Evolutionary conservation across 2,113 vertebrate genomes (phyloP), one percentile per base, ranked within the genome.

Genomic region (Sterna hirundo): DNA sequence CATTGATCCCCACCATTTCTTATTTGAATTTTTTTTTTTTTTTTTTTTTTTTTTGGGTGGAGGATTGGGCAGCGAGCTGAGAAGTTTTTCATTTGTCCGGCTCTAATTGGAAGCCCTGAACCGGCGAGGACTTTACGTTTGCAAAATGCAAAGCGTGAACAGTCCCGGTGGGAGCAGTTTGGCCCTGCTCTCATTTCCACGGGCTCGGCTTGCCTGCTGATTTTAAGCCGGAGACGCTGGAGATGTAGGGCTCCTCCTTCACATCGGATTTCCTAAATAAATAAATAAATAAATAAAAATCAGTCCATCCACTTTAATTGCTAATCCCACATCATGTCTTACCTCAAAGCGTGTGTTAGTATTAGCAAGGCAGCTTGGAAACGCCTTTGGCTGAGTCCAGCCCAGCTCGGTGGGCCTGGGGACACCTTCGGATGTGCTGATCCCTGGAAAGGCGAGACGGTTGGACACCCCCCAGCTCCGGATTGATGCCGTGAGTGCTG

Each of bases 51-150:
- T 25, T 60, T 16, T 62, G 11, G 10, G n/a, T 26, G 70, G 25
- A 84, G 47, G 87, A 54, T 13, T 83, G 86, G 83, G 68, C 83
- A 88, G 83, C 0, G 3, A 90, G 68, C 70, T 92, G 80, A 77
- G 54, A 54, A 80, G 68, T 15, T 78, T 92, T 69, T 83, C 70
- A 55, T 90, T 91, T 91, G 86, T 25, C 83, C 72, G 55, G 52
- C 74, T 91, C 65, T 95, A 93, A 94, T 51, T 93, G 90, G 93
- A 93, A 89, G 78, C 36, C 90, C 74, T 84, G 84, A 87, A 83
- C 82, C 26, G 0, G 13, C 0, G 4, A 78, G 68, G 36, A 55
- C 20, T 76, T 92, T 44, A 11, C n/a, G 49, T 78, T 79, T 75
- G 65, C 77, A 91, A 93, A 87, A 78, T 84, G 77, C 57, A 88